Percentiles rank a stretch among this genome's conserved stretches.
phyloP scores from a whole-genome alignment of 2,797 vertebrate genomes.

The Coreius guichenoti region DNA sequence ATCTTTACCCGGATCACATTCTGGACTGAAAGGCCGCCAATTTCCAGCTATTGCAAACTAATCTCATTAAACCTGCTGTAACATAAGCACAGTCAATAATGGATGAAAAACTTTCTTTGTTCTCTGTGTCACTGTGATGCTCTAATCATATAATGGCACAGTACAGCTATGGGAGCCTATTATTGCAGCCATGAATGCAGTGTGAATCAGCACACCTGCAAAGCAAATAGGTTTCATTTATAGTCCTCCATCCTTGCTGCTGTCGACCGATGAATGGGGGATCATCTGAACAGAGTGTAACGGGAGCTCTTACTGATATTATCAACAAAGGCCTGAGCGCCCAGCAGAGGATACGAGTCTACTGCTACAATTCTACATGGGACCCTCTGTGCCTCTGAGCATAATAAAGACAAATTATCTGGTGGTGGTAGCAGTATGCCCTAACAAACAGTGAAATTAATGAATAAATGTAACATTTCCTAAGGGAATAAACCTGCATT shows the following conservation, averaged over 20 bases:
- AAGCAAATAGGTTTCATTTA: conserved; percentile 37
- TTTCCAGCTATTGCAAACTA: conserved; percentile 14
- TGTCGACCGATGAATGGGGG: conserved; percentile 31
- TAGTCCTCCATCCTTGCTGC: conserved; percentile 12
- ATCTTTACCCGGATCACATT: conserved; percentile 7
- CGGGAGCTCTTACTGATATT: conserved; percentile 53
- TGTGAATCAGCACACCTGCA: conserved; percentile 24
- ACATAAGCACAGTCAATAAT: conserved; percentile 9
- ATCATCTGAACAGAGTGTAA: conserved; percentile 53
- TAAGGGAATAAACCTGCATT: conserved; percentile 48
- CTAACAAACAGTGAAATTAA: conserved; percentile 54
- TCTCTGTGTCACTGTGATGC: background rate
- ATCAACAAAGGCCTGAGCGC: conserved; percentile 63
- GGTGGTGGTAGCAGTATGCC: conserved; percentile 49
- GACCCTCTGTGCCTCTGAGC: conserved; percentile 67
- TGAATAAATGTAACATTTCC: conserved; percentile 57
- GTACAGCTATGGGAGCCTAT: conserved; percentile 12
- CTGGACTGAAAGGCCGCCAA: background rate
- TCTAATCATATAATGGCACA: conserved; percentile 22
- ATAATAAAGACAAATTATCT: conserved; percentile 72
- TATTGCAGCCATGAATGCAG: background rate
- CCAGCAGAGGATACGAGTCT: conserved; percentile 67
- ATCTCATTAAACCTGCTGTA: conserved; percentile 39
- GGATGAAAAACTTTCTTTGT: conserved; percentile 9
- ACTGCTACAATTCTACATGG: conserved; percentile 58